These are phyloP conservation scores for Callorhinus ursinus DNA, from an alignment of 2,113 vertebrate genomes.

Conservation along the genomic window DNA sequence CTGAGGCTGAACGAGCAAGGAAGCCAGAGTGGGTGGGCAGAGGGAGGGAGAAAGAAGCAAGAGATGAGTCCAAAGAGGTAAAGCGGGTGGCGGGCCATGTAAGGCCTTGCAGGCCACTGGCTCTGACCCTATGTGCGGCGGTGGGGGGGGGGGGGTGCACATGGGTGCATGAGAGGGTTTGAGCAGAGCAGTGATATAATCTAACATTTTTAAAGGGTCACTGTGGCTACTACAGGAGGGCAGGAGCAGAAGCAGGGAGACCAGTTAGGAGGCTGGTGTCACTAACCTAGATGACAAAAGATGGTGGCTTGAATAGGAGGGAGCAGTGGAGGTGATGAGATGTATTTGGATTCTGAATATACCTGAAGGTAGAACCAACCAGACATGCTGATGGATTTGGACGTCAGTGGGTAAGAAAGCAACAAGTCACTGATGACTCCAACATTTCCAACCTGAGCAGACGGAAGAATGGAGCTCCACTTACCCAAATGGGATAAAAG, in stretches of 20 bases:
- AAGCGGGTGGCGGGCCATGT: rapidly evolving
- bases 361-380: background rate
- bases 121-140: background rate
- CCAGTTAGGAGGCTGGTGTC: background rate
- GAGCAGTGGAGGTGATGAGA: background rate
- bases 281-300: background rate
- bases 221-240: background rate
- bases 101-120: background rate
- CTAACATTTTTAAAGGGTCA: background rate
- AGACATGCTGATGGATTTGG: background rate
- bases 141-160: background rate
- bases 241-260: background rate
- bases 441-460: background rate
- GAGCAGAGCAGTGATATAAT: background rate
- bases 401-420: background rate
- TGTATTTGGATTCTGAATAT: background rate
- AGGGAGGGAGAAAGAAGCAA: background rate
- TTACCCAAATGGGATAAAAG: background rate
- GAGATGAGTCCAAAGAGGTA: background rate
- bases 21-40: background rate
- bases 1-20: background rate
- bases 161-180: background rate
- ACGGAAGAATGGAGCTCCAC: background rate
- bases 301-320: background rate
- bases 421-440: background rate